Percentiles rank a stretch among this genome's conserved stretches.
Conservation (phyloP, 2,888 invertebrate species). For the Encarsia formosa region DNA sequence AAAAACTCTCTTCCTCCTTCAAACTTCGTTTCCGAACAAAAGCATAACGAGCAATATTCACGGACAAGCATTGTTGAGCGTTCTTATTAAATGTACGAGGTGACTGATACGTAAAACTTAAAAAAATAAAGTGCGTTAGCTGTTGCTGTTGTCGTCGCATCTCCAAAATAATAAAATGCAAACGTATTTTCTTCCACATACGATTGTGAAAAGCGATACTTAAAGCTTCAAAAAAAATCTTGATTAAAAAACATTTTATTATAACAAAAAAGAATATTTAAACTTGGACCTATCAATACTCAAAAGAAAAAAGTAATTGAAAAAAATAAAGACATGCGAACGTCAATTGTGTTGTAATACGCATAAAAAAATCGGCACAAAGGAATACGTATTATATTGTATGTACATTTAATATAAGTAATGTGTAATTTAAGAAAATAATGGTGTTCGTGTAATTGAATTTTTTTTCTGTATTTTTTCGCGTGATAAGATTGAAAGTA, state of each 20-base stretch:
- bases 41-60: constrained; percentile 14
- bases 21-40: not conserved
- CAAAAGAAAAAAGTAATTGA: constrained; percentile 17
- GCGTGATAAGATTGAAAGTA: constrained; percentile 1
- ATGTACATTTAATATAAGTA: constrained; percentile 34
- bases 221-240: too few species aligned
- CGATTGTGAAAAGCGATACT: too few species aligned
- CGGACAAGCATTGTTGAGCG: not conserved
- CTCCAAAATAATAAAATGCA: too few species aligned
- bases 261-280: too few species aligned
- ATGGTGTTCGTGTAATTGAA: constrained; percentile 23
- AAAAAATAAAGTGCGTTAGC: not conserved
- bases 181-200: too few species aligned
- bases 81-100: constrained; percentile 10
- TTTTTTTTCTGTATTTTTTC: constrained; percentile 19
- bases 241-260: too few species aligned
- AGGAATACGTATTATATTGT: constrained; percentile 31
- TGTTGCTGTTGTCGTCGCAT: too few species aligned
- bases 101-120: constrained; percentile 14
- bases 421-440: constrained; percentile 31
- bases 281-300: constrained; percentile 31
- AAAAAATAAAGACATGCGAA: constrained; percentile 9
- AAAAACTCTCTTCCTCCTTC: constrained; percentile 7
- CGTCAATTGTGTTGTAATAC: constrained; percentile 20
- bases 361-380: constrained; percentile 35